Evolutionary conservation across 2,113 vertebrate species (phyloP).

Genomic region (Xyliphius kryptos): DNA sequence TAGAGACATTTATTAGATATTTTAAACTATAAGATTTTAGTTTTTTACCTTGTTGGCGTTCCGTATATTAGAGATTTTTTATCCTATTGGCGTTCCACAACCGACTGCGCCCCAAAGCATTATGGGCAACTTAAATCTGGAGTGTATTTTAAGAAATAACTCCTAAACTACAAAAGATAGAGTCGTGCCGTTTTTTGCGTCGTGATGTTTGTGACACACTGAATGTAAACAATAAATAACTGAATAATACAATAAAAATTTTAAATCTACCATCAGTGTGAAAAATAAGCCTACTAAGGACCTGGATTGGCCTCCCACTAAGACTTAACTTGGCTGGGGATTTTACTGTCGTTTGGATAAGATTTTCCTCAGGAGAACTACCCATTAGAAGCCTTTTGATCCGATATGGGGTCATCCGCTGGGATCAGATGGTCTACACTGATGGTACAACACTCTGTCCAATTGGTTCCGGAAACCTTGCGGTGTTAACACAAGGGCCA

Average conservation of each 20-base stretch:
- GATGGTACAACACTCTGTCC: too few relatives aligned
- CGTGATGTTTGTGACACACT: constrained; percentile 1
- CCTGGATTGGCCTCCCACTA: too few relatives aligned
- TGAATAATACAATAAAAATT: constrained; percentile 4
- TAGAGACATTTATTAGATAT: background rate
- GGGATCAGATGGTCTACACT: too few relatives aligned
- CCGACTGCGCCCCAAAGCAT: background rate
- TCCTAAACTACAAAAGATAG: background rate
- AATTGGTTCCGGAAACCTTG: too few relatives aligned
- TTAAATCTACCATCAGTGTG: too few relatives aligned
- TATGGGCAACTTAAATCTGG: constrained; percentile 1
- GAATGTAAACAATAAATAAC: background rate
- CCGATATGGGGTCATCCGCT: too few relatives aligned
- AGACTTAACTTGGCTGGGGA: too few relatives aligned
- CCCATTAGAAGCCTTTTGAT: too few relatives aligned
- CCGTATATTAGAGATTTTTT: background rate
- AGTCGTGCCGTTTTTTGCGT: background rate
- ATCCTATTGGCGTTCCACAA: background rate
- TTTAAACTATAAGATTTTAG: background rate
- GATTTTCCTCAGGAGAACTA: too few relatives aligned
- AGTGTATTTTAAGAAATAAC: constrained; percentile 1
- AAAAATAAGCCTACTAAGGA: too few relatives aligned
- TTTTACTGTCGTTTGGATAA: too few relatives aligned
- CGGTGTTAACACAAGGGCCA: too few relatives aligned
- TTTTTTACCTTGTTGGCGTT: background rate